Evolutionary conservation across 1,140 invertebrate species (phyloP), one percentile per base, ranked within the genome.

Genomic region (Rhagoletis pomonella): DNA sequence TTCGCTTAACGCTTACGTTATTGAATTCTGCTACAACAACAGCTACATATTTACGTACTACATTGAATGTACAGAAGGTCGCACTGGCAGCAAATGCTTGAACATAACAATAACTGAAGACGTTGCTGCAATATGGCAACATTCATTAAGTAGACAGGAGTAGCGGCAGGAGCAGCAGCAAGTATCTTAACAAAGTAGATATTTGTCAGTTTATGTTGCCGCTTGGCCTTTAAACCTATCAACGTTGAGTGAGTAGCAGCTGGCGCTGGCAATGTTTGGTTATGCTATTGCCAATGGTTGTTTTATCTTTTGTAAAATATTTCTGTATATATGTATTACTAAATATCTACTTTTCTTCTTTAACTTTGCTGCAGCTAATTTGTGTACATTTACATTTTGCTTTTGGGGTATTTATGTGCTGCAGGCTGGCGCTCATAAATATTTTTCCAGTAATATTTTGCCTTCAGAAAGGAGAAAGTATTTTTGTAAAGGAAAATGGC

Each of bases 61-160:
- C 12, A 44, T 12, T 9, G 4, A 55, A 2, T 17, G 44, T 50
- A n/a, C n/a, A n/a, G n/a, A 81, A 12, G 44, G 73, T 17, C 47
- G 6, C 7, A 7, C 3, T 29, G 73, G 17, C 73, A 55, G 73
- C 47, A 81, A 81, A 58, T 81, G 73, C 73, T 81, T 81, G 73
- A 58, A 81, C 44, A 81, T 81, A 81, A 81, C 47, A 81, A 81
- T 81, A 81, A 81, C n/a, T 17, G 44, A 81, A 81, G 73, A 81
- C 50, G 73, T 81, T 81, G 44, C 47, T 81, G 73, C 73, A 81
- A 81, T 81, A 55, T 81, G 73, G 73, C 73, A 81, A 29, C 73
- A 81, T 81, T 81, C 73, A 81, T 81, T 81, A 81, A 81, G 73
- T 81, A 81, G 73, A 81, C 47, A 81, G 42, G 10, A 73, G 17